These are phyloP conservation scores for Clarias magur DNA, from an alignment of 2,113 vertebrate species.

Conservation along the genomic window DNA sequence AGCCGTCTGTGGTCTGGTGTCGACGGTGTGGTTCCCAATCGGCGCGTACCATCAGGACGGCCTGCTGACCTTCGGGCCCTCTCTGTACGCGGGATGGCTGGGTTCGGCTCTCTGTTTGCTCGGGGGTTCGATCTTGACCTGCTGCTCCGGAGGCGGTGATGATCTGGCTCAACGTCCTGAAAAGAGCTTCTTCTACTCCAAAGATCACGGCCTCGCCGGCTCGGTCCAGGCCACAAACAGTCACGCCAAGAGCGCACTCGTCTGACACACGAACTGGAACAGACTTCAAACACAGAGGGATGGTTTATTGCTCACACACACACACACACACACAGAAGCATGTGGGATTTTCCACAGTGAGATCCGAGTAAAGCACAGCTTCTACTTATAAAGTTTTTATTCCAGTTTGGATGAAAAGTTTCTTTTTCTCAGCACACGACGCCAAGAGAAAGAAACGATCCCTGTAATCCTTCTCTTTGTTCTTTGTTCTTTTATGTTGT, in stretches of 20 bases:
- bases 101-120: slow-evolving; percentile 85
- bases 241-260: slow-evolving; percentile 89
- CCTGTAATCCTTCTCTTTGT: not conserved
- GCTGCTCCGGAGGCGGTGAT: slow-evolving; percentile 70
- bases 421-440: slow-evolving; percentile 7
- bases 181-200: slow-evolving; percentile 90
- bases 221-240: slow-evolving; percentile 73
- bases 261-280: slow-evolving; percentile 67
- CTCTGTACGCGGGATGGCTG: slow-evolving; percentile 90
- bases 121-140: slow-evolving; percentile 80
- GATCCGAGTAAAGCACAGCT: not conserved
- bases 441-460: slow-evolving; percentile 10
- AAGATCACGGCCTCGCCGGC: slow-evolving; percentile 68
- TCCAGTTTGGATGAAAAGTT: slow-evolving; percentile 1
- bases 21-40: slow-evolving; percentile 92
- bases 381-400: slow-evolving; percentile 7
- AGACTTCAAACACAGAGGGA: not conserved
- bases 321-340: slow-evolving; percentile 5
- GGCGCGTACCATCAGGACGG: slow-evolving; percentile 80
- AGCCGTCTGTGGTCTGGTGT: slow-evolving; percentile 83
- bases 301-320: not conserved
- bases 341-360: not conserved
- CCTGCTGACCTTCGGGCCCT: slow-evolving; percentile 92
- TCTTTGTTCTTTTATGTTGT: not conserved
- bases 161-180: slow-evolving; percentile 60